phyloP scores from a whole-genome alignment of 1,140 invertebrate genomes.

The Rhopalosiphum padi region DNA sequence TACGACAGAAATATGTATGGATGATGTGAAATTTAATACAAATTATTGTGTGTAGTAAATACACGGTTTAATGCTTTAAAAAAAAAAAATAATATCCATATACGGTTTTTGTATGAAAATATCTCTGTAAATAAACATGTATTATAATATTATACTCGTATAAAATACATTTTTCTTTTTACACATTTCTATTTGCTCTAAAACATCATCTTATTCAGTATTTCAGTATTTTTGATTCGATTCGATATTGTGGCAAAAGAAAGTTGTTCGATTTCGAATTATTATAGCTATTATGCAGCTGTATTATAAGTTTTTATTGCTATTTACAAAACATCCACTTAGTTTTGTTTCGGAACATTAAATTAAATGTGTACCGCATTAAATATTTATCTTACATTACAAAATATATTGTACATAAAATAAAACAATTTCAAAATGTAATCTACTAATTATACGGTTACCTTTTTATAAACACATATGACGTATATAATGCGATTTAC shows the following conservation, averaged over 20 bases:
- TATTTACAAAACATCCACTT: neutral
- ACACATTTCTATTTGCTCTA: neutral
- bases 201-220: neutral
- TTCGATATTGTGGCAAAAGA: neutral
- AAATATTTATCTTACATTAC: neutral
- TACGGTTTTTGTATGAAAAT: neutral
- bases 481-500: neutral
- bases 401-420: slow-evolving; percentile 7
- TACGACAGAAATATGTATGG: neutral
- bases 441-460: slow-evolving; percentile 21
- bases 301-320: neutral
- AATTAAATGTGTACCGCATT: neutral
- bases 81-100: neutral
- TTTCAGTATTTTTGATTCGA: neutral
- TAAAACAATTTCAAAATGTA: slow-evolving; percentile 2
- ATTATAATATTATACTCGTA: neutral
- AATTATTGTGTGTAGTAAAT: neutral
- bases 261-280: neutral
- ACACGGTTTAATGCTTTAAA: neutral
- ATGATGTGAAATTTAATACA: neutral
- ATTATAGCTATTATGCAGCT: neutral
- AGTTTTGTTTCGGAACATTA: slow-evolving; percentile 5
- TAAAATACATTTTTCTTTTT: neutral
- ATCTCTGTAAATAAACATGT: neutral
- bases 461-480: neutral